Conservation (phyloP, 2,888 invertebrate species). For the Troilus luridus region DNA sequence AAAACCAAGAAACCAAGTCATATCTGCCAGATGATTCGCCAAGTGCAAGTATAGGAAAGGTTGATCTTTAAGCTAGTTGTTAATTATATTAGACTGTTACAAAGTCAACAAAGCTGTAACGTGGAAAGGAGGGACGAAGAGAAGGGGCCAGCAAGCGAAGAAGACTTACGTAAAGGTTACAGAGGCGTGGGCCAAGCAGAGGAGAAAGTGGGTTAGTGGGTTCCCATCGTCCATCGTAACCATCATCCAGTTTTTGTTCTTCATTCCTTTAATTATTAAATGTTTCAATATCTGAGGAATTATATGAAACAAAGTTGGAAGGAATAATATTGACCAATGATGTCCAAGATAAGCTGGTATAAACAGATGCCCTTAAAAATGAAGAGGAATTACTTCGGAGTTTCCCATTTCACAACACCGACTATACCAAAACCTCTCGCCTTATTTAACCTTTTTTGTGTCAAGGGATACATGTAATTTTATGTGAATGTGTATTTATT, state of each 20-base stretch:
- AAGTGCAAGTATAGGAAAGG: not conserved
- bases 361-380: too few species aligned
- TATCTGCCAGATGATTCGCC: not conserved
- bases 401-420: too few species aligned
- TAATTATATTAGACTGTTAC: not conserved
- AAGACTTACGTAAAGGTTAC: conserved; percentile 35
- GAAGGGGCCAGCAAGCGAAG: not conserved
- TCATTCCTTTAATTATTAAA: not conserved
- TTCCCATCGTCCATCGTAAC: not conserved
- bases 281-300: not conserved
- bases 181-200: not conserved
- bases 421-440: too few species aligned
- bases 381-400: too few species aligned
- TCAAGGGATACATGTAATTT: too few species aligned
- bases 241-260: not conserved
- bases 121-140: not conserved
- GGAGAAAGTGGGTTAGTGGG: conserved; percentile 47
- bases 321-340: too few species aligned
- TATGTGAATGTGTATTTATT: too few species aligned
- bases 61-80: not conserved
- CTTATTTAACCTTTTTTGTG: too few species aligned
- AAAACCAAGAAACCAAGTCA: not conserved
- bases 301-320: not conserved
- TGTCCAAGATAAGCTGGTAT: too few species aligned
- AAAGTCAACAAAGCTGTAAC: not conserved